Conservation (phyloP, 1,140 invertebrate species). For the fruit fly (Drosophila melanogaster) region Release_6_plus_ISO1_MT NT_033777.3:7781501-7782000, state of each 20-base stretch:
- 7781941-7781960: constrained; percentile 85
- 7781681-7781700: constrained; percentile 67
- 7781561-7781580: constrained; percentile 36
- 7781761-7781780: constrained; percentile 84
- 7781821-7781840: constrained; percentile 89
- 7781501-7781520: constrained; percentile 4
- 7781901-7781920: constrained; percentile 85
- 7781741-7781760: constrained; percentile 85
- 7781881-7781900: constrained; percentile 85
- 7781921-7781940: constrained; percentile 86
- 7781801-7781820: constrained; percentile 88
- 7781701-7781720: constrained; percentile 85
- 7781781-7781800: constrained; percentile 88
- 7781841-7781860: constrained; percentile 86
- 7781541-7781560: constrained; percentile 46
- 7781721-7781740: constrained; percentile 86
- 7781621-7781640: constrained; percentile 34
- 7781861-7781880: constrained; percentile 62
- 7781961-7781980: constrained; percentile 85
- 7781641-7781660: constrained; percentile 42
- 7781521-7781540: constrained; percentile 13
- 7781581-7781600: constrained; percentile 35
- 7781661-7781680: constrained; percentile 62
- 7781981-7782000: constrained; percentile 85
- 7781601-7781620: constrained; percentile 54